phyloP scores from a whole-genome alignment of 2,113 vertebrate genomes.

The Morphnarchus princeps region DNA sequence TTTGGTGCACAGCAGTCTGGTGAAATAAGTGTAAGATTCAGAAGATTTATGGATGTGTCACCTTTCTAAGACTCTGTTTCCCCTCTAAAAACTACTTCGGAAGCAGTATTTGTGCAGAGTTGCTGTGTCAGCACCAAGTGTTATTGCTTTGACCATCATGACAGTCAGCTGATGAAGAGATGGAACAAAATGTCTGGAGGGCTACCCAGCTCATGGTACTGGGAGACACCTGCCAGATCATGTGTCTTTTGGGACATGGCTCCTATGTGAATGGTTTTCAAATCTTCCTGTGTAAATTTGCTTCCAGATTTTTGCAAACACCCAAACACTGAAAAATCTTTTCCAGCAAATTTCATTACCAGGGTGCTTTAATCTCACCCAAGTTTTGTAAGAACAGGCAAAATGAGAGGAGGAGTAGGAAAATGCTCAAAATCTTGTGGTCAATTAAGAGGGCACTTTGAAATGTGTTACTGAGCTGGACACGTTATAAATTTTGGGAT shows the following conservation, averaged over 20 bases:
- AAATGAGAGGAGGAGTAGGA: neutral
- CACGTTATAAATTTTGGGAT: neutral
- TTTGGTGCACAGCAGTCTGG: neutral
- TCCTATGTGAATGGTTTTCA: neutral
- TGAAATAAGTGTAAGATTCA: neutral
- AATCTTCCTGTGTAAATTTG: neutral
- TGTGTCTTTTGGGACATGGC: neutral
- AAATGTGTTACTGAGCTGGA: neutral
- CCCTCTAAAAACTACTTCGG: neutral
- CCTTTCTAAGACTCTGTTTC: neutral
- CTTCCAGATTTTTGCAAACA: neutral
- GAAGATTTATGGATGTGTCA: neutral
- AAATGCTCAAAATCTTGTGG: neutral
- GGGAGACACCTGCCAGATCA: neutral
- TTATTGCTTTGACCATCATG: neutral
- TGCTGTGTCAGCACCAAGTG: neutral
- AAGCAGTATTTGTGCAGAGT: neutral
- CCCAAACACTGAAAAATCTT: neutral
- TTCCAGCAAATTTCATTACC: neutral
- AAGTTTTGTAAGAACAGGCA: neutral
- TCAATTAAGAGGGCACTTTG: neutral
- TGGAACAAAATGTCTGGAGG: neutral
- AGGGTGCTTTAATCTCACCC: neutral
- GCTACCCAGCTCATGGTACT: neutral
- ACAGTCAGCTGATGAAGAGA: constrained; percentile 4